Conservation (phyloP, 2,888 invertebrate genomes). For the Yponomeuta cagnagella region DNA sequence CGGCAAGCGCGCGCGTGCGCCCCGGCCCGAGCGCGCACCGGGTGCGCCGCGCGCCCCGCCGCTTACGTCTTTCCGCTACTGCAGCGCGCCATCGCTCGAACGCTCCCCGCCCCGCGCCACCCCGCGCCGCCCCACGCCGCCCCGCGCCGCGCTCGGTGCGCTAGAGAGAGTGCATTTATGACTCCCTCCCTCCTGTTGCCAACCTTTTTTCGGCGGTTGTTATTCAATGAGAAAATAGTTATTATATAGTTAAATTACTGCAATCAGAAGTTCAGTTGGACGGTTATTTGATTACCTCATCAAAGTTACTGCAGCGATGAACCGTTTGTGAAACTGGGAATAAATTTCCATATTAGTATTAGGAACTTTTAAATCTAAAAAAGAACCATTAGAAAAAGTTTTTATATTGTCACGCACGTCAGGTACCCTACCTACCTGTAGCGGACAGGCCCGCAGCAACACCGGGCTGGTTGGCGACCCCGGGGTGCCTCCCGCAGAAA, state of each 20-base stretch:
- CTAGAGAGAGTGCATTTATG: conserved; percentile 71
- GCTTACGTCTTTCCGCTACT: conserved; percentile 28
- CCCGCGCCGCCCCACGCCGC: neutral
- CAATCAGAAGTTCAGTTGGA: conserved; percentile 28
- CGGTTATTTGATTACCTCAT: conserved; percentile 16
- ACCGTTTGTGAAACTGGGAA: too few relatives aligned
- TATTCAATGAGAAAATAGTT: conserved; percentile 48
- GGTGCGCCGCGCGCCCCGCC: conserved; percentile 20
- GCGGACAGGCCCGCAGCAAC: conserved; percentile 42
- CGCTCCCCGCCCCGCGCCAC: conserved; percentile 22
- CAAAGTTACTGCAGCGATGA: too few relatives aligned
- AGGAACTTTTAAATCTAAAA: too few relatives aligned
- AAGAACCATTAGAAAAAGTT: too few relatives aligned
- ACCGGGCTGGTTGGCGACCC: conserved; percentile 58
- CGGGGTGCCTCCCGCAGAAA: conserved; percentile 38
- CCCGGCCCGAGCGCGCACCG: neutral
- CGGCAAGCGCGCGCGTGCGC: conserved; percentile 13
- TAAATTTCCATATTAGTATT: too few relatives aligned
- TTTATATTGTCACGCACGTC: too few relatives aligned
- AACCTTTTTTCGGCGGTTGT: conserved; percentile 60
- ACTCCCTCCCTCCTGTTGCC: conserved; percentile 47
- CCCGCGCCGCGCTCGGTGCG: conserved; percentile 41
- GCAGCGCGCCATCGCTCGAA: neutral
- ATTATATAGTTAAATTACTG: conserved; percentile 30
- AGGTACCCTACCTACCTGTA: conserved; percentile 19